Evolutionary conservation across 2,797 vertebrate genomes (phyloP).

Genomic region (Bradypodion pumilum): DNA sequence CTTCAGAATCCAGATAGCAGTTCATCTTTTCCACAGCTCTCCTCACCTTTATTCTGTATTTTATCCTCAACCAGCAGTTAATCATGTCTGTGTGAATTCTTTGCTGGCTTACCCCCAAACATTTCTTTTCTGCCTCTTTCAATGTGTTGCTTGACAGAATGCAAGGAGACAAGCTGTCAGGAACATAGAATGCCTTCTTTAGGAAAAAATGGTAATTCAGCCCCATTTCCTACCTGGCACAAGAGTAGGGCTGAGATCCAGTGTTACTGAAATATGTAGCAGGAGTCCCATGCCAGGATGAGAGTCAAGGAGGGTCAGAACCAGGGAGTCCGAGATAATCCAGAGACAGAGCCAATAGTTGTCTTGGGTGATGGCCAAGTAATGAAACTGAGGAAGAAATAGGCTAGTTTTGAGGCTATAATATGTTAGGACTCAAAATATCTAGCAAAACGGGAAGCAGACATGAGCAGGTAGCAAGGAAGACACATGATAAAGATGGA

Average conservation of each 20-base stretch:
- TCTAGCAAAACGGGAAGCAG: background rate
- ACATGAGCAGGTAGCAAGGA: background rate
- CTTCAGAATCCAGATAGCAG: background rate
- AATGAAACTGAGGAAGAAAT: conserved; percentile 22
- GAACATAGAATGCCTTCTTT: background rate
- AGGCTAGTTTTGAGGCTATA: background rate
- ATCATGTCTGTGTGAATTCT: background rate
- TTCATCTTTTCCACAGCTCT: background rate
- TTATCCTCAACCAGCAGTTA: background rate
- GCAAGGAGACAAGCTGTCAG: conserved; percentile 23
- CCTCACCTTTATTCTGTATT: background rate
- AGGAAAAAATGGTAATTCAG: conserved; percentile 15
- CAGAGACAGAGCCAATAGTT: conserved; percentile 26
- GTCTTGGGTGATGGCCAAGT: conserved; percentile 16
- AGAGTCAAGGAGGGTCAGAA: conserved; percentile 32
- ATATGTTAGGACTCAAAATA: background rate
- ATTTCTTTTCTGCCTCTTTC: background rate
- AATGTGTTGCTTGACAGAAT: background rate
- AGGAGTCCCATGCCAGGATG: conserved; percentile 19
- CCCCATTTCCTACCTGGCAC: conserved; percentile 8
- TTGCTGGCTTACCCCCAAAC: background rate
- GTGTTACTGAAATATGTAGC: conserved; percentile 19
- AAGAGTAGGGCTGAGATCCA: conserved; percentile 17
- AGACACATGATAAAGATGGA: background rate
- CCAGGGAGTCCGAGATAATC: conserved; percentile 23